Conservation (phyloP, 1,140 invertebrate genomes). For the Glomeris maerens region DNA sequence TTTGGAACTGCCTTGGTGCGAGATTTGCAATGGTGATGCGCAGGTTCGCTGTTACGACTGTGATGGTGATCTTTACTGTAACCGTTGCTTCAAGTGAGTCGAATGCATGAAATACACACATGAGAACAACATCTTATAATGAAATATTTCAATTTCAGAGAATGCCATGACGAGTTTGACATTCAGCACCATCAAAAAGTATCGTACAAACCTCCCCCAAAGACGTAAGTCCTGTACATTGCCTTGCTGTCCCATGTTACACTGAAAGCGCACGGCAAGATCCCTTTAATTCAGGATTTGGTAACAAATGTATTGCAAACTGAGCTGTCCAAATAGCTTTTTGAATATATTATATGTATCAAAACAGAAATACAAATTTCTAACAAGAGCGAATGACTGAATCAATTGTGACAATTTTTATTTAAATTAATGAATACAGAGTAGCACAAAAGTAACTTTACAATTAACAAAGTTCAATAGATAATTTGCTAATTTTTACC, state of each 20-base stretch:
- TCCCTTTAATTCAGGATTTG: no score
- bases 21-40: slow-evolving; percentile 60
- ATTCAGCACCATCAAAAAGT: not conserved
- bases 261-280: no score
- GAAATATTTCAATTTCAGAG: not conserved
- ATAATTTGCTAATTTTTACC: not conserved
- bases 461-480: no score
- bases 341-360: not conserved
- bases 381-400: not conserved
- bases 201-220: not conserved
- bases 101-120: no score
- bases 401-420: not conserved
- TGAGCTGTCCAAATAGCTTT: not conserved
- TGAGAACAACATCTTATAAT: no score
- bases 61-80: slow-evolving; percentile 53
- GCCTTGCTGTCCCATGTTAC: not conserved
- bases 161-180: slow-evolving; percentile 2
- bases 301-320: not conserved
- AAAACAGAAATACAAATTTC: not conserved
- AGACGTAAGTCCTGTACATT: not conserved
- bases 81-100: slow-evolving; percentile 40
- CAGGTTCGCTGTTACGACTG: slow-evolving; percentile 49
- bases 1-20: slow-evolving; percentile 57
- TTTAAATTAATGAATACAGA: not conserved
- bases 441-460: not conserved